phyloP scores from a whole-genome alignment of 2,888 invertebrate species.

The Magallana nippona region DNA sequence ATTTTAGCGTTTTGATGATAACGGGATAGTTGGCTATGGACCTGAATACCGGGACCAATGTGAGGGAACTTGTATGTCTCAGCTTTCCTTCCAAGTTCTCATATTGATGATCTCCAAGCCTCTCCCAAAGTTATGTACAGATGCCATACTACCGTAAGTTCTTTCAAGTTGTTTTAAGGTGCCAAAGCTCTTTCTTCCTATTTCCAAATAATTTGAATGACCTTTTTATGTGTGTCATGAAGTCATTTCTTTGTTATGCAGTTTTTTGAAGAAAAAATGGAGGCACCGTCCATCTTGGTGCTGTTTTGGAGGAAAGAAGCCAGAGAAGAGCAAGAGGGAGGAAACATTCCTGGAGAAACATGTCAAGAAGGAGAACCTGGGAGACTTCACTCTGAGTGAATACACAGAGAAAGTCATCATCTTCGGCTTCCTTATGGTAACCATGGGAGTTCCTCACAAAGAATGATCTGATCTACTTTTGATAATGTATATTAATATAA shows the following conservation, averaged over 20 bases:
- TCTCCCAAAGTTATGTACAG: conserved; percentile 80
- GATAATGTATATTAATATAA: no score
- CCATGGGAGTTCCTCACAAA: conserved; percentile 37
- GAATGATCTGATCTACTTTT: not conserved
- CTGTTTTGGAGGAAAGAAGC: conserved; percentile 30
- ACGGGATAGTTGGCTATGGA: conserved; percentile 78
- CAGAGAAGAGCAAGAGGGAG: conserved; percentile 39
- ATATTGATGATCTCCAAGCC: conserved; percentile 81
- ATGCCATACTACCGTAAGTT: conserved; percentile 80
- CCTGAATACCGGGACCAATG: conserved; percentile 76
- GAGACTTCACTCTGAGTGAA: conserved; percentile 81
- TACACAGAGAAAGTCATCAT: conserved; percentile 81
- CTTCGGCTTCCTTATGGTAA: conserved; percentile 81
- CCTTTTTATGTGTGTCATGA: not conserved
- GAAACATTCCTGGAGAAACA: conserved; percentile 77
- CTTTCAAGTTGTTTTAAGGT: not conserved
- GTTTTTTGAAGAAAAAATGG: conserved; percentile 59
- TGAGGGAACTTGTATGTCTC: conserved; percentile 79
- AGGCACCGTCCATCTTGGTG: conserved; percentile 49
- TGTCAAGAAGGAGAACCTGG: conserved; percentile 78
- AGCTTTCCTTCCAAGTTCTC: conserved; percentile 81
- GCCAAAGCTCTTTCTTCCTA: not conserved
- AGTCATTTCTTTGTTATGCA: conserved; percentile 28
- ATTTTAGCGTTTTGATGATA: conserved; percentile 66
- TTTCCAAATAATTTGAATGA: not conserved